phyloP scores from a whole-genome alignment of 2,888 invertebrate species.

The Eulithis prunata region DNA sequence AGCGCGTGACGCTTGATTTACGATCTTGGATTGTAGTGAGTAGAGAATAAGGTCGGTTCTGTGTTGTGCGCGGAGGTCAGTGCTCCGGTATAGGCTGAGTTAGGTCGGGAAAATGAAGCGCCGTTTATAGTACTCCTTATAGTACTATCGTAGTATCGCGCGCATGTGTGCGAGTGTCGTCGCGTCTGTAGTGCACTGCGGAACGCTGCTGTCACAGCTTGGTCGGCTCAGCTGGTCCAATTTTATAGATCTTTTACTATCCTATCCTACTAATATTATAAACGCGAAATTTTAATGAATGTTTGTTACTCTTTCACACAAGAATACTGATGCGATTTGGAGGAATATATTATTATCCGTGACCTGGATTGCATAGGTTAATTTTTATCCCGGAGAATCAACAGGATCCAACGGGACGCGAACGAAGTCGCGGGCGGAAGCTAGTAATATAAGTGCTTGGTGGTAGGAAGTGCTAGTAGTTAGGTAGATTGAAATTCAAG shows the following conservation, averaged over 20 bases:
- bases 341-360: no score
- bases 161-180: slow-evolving; percentile 54
- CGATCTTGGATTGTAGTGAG: slow-evolving; percentile 41
- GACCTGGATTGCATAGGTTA: no score
- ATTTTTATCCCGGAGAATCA: no score
- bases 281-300: no score
- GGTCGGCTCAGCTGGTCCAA: slow-evolving; percentile 14
- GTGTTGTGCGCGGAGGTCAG: slow-evolving; percentile 37
- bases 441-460: no score
- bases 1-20: slow-evolving; percentile 27
- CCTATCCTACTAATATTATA: no score
- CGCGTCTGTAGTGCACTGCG: slow-evolving; percentile 52
- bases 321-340: no score
- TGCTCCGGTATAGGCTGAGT: slow-evolving; percentile 61
- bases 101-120: slow-evolving; percentile 75
- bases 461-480: no score
- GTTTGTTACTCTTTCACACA: no score
- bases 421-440: no score
- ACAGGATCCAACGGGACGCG: no score
- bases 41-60: slow-evolving; percentile 49
- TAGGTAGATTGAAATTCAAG: no score
- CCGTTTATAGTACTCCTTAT: slow-evolving; percentile 78
- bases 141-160: slow-evolving; percentile 75
- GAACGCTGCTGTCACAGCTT: slow-evolving; percentile 46
- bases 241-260: neutral